Percentiles rank a stretch among this genome's conserved stretches.
Conservation (phyloP, 2,113 vertebrate species). For the Chascanopsetta lugubris region DNA sequence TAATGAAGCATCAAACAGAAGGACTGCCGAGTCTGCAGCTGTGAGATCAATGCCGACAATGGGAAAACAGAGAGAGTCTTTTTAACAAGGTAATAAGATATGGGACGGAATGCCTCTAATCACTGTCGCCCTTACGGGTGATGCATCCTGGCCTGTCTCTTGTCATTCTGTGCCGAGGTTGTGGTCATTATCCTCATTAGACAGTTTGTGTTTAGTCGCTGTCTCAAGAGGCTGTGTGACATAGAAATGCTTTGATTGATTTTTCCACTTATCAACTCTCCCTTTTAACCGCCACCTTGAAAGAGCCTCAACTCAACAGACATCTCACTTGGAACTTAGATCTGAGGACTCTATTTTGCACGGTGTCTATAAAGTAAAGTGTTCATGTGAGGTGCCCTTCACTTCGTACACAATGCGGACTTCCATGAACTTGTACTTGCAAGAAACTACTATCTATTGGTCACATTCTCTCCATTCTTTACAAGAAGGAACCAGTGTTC, state of each 20-base stretch:
- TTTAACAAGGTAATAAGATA: conserved; percentile 35
- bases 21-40: conserved; percentile 1
- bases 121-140: not conserved
- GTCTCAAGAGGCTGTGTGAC: conserved; percentile 51
- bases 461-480: not conserved
- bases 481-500: too few relatives aligned
- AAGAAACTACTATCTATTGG: not conserved
- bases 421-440: not conserved
- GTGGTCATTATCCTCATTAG: conserved; percentile 29
- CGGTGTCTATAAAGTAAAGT: conserved; percentile 25
- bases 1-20: too few relatives aligned
- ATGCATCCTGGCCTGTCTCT: conserved; percentile 11
- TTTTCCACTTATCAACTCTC: conserved; percentile 40
- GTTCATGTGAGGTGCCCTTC: not conserved
- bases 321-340: conserved; percentile 1
- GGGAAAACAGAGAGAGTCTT: conserved; percentile 32
- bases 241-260: conserved; percentile 63
- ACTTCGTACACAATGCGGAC: conserved; percentile 11
- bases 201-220: conserved; percentile 12
- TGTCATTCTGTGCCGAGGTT: not conserved
- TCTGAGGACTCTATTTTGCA: conserved; percentile 59
- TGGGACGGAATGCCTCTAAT: conserved; percentile 6
- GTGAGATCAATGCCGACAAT: conserved; percentile 14
- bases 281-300: conserved; percentile 46
- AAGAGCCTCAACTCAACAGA: conserved; percentile 45